Conservation (phyloP, 2,113 vertebrate species). For the Eclectus roratus region DNA sequence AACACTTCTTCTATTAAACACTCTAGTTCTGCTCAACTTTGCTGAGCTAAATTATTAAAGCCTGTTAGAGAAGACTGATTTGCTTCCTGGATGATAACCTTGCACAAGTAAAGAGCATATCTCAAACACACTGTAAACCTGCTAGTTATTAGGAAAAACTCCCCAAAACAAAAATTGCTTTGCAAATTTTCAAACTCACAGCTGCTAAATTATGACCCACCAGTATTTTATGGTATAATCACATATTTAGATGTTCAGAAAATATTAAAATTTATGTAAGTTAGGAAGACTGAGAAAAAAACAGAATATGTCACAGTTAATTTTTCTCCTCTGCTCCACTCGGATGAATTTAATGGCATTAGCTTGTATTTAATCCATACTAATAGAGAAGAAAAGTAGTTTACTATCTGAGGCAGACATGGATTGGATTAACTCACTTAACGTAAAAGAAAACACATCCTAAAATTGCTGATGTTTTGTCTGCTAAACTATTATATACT, state of each 20-base stretch:
- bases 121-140: not conserved
- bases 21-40: not conserved
- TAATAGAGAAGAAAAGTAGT: not conserved
- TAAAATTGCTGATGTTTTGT: not conserved
- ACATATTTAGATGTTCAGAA: not conserved
- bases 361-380: not conserved
- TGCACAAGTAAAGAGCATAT: not conserved
- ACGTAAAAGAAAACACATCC: not conserved
- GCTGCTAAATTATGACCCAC: not conserved
- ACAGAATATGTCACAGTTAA: not conserved
- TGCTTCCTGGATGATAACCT: not conserved
- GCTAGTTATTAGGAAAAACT: not conserved
- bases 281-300: not conserved
- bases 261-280: not conserved
- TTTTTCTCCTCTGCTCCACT: not conserved
- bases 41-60: not conserved
- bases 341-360: not conserved
- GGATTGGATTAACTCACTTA: not conserved
- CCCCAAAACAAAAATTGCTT: not conserved
- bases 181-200: not conserved
- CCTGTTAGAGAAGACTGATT: not conserved
- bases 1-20: not conserved
- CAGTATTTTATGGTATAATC: not conserved
- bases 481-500: not conserved
- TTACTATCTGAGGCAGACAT: not conserved